Percentiles rank a stretch among this genome's conserved stretches.
Conservation (phyloP, 1,140 invertebrate genomes). For the Megalonaias nervosa region DNA sequence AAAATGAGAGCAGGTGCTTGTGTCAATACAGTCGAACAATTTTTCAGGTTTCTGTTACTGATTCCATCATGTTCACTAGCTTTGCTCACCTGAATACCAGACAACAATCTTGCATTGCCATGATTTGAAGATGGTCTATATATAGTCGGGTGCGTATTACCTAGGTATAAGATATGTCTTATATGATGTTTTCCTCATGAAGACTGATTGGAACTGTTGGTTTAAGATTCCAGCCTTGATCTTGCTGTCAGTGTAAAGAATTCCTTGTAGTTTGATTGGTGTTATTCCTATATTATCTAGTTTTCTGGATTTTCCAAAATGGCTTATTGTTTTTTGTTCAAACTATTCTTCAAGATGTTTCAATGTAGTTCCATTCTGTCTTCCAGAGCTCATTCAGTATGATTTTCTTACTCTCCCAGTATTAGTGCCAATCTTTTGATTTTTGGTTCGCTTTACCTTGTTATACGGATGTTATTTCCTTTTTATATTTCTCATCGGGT, state of each 20-base stretch:
- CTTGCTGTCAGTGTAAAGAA: conserved; percentile 12
- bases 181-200: background rate
- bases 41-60: background rate
- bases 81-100: conserved; percentile 3
- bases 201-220: conserved; percentile 15
- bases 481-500: too few species aligned
- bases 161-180: background rate
- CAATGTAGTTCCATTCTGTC: too few species aligned
- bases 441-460: too few species aligned
- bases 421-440: too few species aligned
- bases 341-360: too few species aligned
- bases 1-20: conserved; percentile 3
- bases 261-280: conserved; percentile 10
- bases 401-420: too few species aligned
- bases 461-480: too few species aligned
- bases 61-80: conserved; percentile 12
- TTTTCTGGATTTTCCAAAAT: background rate
- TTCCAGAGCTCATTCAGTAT: too few species aligned
- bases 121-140: conserved; percentile 3
- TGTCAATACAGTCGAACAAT: background rate
- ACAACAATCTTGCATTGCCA: background rate
- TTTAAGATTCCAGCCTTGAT: conserved; percentile 12
- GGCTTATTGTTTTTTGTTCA: too few species aligned
- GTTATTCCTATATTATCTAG: conserved; percentile 14
- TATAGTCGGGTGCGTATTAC: background rate